These are phyloP conservation scores for Drosophila ustulata DNA, from an alignment of 2,888 invertebrate species.

Conservation along the genomic window DNA sequence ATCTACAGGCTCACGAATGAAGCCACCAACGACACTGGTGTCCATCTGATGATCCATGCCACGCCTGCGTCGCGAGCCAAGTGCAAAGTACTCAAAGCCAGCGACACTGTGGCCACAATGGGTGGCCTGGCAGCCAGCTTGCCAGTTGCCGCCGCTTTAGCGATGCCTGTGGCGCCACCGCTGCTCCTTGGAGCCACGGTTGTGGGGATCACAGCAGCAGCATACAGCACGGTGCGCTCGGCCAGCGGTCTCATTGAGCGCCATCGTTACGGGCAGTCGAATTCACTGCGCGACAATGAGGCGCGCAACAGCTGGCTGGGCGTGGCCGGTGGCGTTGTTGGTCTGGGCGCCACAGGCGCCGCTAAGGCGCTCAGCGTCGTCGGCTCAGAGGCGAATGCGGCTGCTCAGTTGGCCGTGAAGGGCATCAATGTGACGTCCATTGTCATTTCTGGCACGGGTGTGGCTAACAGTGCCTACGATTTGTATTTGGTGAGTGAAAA, in stretches of 20 bases:
- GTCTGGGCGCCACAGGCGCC: conserved; percentile 72
- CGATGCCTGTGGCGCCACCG: conserved; percentile 59
- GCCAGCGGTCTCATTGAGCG: conserved; percentile 62
- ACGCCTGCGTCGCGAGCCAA: conserved; percentile 67
- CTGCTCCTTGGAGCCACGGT: conserved; percentile 61
- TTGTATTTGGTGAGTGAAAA: conserved; percentile 57
- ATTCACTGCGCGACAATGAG: conserved; percentile 60
- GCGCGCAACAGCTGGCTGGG: conserved; percentile 78
- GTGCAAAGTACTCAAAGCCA: conserved; percentile 50
- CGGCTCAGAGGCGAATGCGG: conserved; percentile 56
- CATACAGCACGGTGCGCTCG: conserved; percentile 73
- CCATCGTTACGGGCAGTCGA: conserved; percentile 72
- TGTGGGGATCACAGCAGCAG: conserved; percentile 61
- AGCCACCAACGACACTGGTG: conserved; percentile 42
- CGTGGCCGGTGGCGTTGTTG: conserved; percentile 73
- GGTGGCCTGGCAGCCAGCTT: conserved; percentile 68
- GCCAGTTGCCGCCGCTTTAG: conserved; percentile 59
- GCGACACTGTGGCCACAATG: conserved; percentile 72
- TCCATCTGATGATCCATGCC: conserved; percentile 67
- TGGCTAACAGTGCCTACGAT: conserved; percentile 73
- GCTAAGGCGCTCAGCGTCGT: conserved; percentile 54
- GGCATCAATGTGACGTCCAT: conserved; percentile 78
- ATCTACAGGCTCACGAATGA: conserved; percentile 61
- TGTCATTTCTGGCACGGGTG: conserved; percentile 75
- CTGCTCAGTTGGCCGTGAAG: conserved; percentile 69